Conservation (phyloP, 2,888 invertebrate genomes). For the Rhimphoctona megacephalus region DNA sequence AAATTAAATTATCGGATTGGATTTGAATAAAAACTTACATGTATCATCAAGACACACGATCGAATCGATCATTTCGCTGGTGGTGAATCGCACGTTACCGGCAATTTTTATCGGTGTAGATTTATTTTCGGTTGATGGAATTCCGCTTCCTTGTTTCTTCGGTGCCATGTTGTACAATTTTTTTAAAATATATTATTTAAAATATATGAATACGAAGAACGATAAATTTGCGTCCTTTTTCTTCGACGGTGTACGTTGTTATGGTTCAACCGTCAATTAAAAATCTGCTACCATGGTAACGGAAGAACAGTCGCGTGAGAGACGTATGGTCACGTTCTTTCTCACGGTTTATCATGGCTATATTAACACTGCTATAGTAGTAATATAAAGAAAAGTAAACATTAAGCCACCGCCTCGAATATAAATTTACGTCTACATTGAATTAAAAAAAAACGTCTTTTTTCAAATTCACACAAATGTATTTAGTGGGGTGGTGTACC, state of each 20-base stretch:
- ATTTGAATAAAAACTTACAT: slow-evolving; percentile 30
- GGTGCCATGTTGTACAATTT: neutral
- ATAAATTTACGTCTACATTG: neutral
- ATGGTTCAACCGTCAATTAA: slow-evolving; percentile 1
- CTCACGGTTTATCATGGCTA: neutral
- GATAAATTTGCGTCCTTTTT: neutral
- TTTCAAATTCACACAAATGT: slow-evolving; percentile 1
- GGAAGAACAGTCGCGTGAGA: slow-evolving; percentile 31
- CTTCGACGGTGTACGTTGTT: slow-evolving; percentile 18
- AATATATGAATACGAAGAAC: neutral
- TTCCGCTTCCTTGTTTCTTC: neutral
- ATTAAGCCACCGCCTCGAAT: slow-evolving; percentile 5
- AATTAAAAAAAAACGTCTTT: neutral
- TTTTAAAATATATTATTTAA: neutral
- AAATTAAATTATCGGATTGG: neutral
- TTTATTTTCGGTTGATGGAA: neutral
- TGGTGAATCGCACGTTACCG: slow-evolving; percentile 14
- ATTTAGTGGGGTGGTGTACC: neutral
- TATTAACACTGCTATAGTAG: slow-evolving; percentile 16
- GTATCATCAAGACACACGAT: slow-evolving; percentile 23
- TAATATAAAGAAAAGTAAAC: slow-evolving; percentile 14
- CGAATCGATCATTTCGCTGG: slow-evolving; percentile 21
- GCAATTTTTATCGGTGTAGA: neutral
- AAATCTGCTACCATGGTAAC: slow-evolving; percentile 23
- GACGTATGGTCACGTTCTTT: neutral